Percentiles rank a stretch among this genome's conserved stretches.
Conservation (phyloP, 2,113 vertebrate genomes). For the Ascaphus truei region DNA sequence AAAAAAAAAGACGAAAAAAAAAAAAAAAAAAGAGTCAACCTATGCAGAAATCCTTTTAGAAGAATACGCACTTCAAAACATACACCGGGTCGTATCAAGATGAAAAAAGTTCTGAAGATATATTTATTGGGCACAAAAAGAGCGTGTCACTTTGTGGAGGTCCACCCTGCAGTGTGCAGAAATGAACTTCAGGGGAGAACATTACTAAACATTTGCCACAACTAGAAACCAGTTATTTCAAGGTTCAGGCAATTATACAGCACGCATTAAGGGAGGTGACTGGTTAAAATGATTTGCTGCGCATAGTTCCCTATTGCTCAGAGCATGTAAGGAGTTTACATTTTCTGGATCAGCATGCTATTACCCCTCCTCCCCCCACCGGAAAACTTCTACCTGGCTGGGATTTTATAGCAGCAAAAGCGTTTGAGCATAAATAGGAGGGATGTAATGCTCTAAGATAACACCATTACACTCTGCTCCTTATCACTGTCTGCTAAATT, state of each 20-base stretch:
- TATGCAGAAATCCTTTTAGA: conserved; percentile 98
- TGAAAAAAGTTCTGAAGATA: conserved; percentile 77
- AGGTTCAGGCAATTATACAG: too few species aligned
- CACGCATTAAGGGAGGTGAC: too few species aligned
- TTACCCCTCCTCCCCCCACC: not conserved
- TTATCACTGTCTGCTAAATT: conserved; percentile 17
- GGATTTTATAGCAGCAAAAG: not conserved
- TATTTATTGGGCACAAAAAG: conserved; percentile 81
- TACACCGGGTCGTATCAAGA: conserved; percentile 77
- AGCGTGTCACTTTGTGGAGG: conserved; percentile 61
- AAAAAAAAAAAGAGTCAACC: conserved; percentile 81
- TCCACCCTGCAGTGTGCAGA: conserved; percentile 61
- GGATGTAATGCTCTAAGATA: conserved; percentile 7
- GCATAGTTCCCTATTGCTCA: too few species aligned
- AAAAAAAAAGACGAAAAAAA: not conserved
- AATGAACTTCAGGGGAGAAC: conserved; percentile 44
- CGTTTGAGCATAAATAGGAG: not conserved
- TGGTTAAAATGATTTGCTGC: too few species aligned
- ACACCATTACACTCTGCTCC: not conserved
- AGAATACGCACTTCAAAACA: conserved; percentile 89
- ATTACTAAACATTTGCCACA: not conserved
- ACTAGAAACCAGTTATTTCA: not conserved
- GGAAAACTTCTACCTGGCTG: not conserved
- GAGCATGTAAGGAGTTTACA: too few species aligned
- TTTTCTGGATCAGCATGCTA: not conserved